These are phyloP conservation scores for Timandra comae DNA, from an alignment of 2,888 invertebrate species.

Conservation along the genomic window DNA sequence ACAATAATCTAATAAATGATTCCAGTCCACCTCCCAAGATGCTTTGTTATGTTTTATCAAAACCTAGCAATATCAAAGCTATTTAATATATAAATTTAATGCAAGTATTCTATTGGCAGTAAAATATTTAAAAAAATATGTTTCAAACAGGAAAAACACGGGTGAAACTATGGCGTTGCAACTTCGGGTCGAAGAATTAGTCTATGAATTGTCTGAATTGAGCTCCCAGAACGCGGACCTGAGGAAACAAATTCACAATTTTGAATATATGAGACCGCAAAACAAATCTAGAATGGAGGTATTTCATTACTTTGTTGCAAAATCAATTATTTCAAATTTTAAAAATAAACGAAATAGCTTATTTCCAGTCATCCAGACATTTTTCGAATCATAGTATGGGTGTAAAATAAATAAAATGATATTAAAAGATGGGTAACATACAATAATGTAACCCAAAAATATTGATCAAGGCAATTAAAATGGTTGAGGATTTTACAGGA, in stretches of 20 bases:
- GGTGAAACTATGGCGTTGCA: conserved; percentile 48
- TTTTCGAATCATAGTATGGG: too few species aligned
- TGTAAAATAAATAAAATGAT: not conserved
- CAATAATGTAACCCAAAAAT: not conserved
- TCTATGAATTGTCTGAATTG: conserved; percentile 43
- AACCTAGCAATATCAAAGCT: too few species aligned
- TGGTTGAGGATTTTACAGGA: too few species aligned
- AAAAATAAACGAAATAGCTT: too few species aligned
- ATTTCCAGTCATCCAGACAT: too few species aligned
- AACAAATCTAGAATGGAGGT: conserved; percentile 46
- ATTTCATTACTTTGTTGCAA: conserved; percentile 1
- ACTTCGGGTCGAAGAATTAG: conserved; percentile 45
- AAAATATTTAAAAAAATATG: too few species aligned
- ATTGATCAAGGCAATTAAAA: not conserved
- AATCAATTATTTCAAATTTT: too few species aligned
- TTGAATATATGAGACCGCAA: conserved; percentile 38
- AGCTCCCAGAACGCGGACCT: conserved; percentile 50
- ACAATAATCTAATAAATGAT: too few species aligned
- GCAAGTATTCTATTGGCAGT: too few species aligned
- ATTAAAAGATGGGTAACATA: not conserved
- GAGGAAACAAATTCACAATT: conserved; percentile 43
- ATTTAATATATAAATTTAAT: too few species aligned
- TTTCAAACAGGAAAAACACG: conserved; percentile 43
- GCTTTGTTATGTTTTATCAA: too few species aligned
- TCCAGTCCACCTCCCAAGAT: too few species aligned